Evolutionary conservation across 1,140 invertebrate species (phyloP).

Genomic region (Triops longicaudatus): DNA sequence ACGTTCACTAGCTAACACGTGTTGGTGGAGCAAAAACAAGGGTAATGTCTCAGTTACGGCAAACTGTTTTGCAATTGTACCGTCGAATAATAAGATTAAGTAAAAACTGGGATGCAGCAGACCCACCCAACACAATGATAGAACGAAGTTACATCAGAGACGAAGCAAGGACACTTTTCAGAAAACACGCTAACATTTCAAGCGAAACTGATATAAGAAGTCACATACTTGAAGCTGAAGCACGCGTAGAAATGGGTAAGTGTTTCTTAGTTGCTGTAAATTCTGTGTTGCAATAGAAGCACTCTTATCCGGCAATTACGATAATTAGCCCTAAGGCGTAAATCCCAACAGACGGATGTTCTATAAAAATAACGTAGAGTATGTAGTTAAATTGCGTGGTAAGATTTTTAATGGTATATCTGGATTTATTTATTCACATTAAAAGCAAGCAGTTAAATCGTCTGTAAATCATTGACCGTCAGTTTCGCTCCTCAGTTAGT

Average conservation of each 20-base stretch:
- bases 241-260: conserved; percentile 34
- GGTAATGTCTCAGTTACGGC: conserved; percentile 21
- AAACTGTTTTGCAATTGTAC: conserved; percentile 31
- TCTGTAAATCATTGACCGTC: too few relatives aligned
- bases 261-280: background rate
- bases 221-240: conserved; percentile 33
- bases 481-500: too few relatives aligned
- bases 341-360: too few relatives aligned
- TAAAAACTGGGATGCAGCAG: conserved; percentile 30
- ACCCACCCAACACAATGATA: conserved; percentile 22
- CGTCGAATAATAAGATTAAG: conserved; percentile 29
- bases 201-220: conserved; percentile 31
- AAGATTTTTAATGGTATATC: too few relatives aligned
- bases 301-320: too few relatives aligned
- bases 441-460: too few relatives aligned
- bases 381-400: too few relatives aligned
- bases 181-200: conserved; percentile 31
- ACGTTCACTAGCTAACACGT: background rate
- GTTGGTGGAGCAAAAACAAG: background rate
- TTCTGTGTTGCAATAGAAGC: background rate
- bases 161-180: conserved; percentile 32
- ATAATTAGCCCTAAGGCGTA: too few relatives aligned
- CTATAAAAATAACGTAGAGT: too few relatives aligned
- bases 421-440: too few relatives aligned
- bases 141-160: conserved; percentile 33